Conservation (phyloP, 2,888 invertebrate genomes). For the Xestobium rufovillosum region DNA sequence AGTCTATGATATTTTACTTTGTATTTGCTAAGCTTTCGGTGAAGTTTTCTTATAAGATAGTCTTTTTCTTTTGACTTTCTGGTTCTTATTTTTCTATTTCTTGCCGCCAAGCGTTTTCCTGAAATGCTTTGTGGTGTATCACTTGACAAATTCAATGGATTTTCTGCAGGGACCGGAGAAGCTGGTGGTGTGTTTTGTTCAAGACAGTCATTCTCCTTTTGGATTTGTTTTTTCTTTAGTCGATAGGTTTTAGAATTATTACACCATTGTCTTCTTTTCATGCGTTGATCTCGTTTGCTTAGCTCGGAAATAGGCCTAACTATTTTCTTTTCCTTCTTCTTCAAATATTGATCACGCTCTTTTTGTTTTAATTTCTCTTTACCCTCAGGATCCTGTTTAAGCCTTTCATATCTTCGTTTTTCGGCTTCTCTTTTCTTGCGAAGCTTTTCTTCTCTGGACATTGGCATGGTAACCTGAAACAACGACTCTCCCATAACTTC, state of each 20-base stretch:
- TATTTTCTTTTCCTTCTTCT: conserved; percentile 5
- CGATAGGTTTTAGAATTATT: conserved; percentile 6
- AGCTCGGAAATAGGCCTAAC: conserved; percentile 6
- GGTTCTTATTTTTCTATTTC: conserved; percentile 4
- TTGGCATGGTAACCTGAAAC: too few species aligned
- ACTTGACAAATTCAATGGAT: neutral
- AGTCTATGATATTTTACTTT: conserved; percentile 4
- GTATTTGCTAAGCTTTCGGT: too few species aligned
- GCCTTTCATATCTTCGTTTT: too few species aligned
- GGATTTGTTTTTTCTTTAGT: conserved; percentile 3
- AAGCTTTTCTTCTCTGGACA: too few species aligned
- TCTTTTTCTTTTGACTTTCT: conserved; percentile 10
- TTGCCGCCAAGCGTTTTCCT: conserved; percentile 2
- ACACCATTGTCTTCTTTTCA: conserved; percentile 3
- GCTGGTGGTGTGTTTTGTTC: neutral
- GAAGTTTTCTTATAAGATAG: too few species aligned
- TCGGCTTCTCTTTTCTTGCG: too few species aligned
- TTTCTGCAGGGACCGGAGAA: neutral
- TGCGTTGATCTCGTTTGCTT: conserved; percentile 4
- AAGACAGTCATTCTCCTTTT: conserved; percentile 3
- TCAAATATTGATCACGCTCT: conserved; percentile 8
- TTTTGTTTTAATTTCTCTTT: conserved; percentile 6
- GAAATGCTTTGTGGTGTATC: neutral
- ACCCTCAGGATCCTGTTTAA: too few species aligned
- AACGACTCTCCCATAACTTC: too few species aligned